Conservation (phyloP, 2,888 invertebrate species). For the Thereva nobilitata region DNA sequence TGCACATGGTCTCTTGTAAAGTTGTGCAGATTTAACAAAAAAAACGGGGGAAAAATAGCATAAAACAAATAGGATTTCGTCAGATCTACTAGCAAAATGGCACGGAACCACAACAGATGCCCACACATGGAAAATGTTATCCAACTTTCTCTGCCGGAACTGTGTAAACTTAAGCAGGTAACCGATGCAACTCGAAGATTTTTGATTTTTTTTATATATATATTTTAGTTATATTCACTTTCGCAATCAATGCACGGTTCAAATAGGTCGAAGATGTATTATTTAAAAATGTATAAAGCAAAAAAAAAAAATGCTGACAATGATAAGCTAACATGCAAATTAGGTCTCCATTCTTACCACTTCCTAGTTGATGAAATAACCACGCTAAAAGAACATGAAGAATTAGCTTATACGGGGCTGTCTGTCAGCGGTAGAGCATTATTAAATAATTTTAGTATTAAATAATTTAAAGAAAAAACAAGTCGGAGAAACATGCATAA, state of each 20-base stretch:
- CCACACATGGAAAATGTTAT: constrained; percentile 44
- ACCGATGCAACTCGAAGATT: neutral
- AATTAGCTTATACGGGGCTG: no score
- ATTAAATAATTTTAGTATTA: no score
- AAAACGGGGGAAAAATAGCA: neutral
- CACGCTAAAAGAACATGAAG: no score
- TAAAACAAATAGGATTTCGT: neutral
- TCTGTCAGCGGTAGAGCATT: no score
- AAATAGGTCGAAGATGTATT: no score
- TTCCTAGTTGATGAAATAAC: no score
- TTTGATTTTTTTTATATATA: neutral
- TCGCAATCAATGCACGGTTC: constrained; percentile 3
- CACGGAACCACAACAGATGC: constrained; percentile 42
- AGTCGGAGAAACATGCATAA: no score
- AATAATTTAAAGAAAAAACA: no score
- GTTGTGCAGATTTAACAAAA: no score
- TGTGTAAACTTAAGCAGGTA: constrained; percentile 45
- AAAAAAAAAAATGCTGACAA: neutral
- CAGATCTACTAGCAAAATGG: constrained; percentile 28
- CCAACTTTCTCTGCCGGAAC: constrained; percentile 43
- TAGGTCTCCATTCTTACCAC: no score
- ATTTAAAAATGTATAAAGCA: neutral
- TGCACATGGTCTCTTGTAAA: neutral
- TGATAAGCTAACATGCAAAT: no score
- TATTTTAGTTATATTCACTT: neutral